Evolutionary conservation across 2,888 invertebrate genomes (phyloP).

Genomic region (Melitaea athalia): DNA sequence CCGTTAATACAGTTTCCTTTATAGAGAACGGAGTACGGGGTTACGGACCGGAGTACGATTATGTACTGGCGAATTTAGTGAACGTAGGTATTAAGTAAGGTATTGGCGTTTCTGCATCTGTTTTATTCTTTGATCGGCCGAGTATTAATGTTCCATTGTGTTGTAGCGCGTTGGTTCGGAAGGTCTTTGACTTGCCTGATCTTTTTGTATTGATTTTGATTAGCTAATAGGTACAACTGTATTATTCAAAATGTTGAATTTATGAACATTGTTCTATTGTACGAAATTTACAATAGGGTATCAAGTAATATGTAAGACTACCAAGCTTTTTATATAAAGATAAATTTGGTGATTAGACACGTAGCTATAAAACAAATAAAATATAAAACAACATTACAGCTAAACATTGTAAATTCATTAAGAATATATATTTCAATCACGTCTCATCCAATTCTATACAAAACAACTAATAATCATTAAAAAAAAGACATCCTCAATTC

Average conservation of each 20-base stretch:
- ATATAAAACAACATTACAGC: neutral
- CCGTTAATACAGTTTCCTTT: slow-evolving; percentile 15
- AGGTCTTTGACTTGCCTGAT: slow-evolving; percentile 30
- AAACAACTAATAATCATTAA: slow-evolving; percentile 1
- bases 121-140: slow-evolving; percentile 59
- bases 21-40: slow-evolving; percentile 52
- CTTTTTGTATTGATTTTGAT: slow-evolving; percentile 25
- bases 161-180: slow-evolving; percentile 32
- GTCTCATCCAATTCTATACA: neutral
- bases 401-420: neutral
- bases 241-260: neutral
- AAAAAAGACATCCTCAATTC: neutral
- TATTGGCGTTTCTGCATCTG: slow-evolving; percentile 45
- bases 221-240: slow-evolving; percentile 12
- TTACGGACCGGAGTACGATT: slow-evolving; percentile 56
- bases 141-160: slow-evolving; percentile 62
- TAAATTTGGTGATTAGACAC: neutral
- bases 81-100: slow-evolving; percentile 52
- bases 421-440: neutral
- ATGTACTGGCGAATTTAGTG: slow-evolving; percentile 47
- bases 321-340: neutral
- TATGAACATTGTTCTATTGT: neutral
- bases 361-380: neutral
- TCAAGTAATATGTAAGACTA: neutral
- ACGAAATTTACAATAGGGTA: neutral